Evolutionary conservation across 1,140 invertebrate genomes (phyloP).

Genomic region (Nasonia longicornis): DNA sequence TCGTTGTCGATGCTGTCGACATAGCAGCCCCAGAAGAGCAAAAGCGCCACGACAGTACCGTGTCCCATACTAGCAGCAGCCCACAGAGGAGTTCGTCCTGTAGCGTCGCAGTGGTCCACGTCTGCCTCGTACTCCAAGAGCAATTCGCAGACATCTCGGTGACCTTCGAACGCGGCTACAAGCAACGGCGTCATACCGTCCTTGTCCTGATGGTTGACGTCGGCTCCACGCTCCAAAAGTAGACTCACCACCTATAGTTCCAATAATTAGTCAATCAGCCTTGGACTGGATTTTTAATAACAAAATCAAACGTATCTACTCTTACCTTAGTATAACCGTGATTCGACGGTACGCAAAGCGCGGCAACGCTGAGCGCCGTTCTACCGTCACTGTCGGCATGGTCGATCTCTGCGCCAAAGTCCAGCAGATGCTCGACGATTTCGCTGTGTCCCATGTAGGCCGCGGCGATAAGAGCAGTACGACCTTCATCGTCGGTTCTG

Average conservation of each 20-base stretch:
- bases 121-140: slow-evolving; percentile 88
- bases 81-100: slow-evolving; percentile 83
- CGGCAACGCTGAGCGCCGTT: slow-evolving; percentile 92
- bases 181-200: slow-evolving; percentile 93
- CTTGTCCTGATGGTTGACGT: slow-evolving; percentile 89
- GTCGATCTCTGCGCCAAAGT: slow-evolving; percentile 88
- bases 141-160: slow-evolving; percentile 86
- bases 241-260: slow-evolving; percentile 75
- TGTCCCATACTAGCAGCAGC: slow-evolving; percentile 90
- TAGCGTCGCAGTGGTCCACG: slow-evolving; percentile 85
- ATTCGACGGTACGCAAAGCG: slow-evolving; percentile 89
- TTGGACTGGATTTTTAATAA: neutral
- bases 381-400: slow-evolving; percentile 91
- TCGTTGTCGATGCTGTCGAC: slow-evolving; percentile 91
- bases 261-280: neutral
- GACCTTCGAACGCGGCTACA: slow-evolving; percentile 94
- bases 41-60: slow-evolving; percentile 80
- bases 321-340: slow-evolving; percentile 79
- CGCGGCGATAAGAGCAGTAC: slow-evolving; percentile 91
- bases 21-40: slow-evolving; percentile 91
- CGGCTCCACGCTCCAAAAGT: slow-evolving; percentile 86
- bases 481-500: slow-evolving; percentile 86
- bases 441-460: slow-evolving; percentile 94
- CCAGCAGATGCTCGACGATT: slow-evolving; percentile 87
- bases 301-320: neutral